These are phyloP conservation scores for Ditylenchus dipsaci DNA, from an alignment of 1,140 invertebrate species.

Conservation along the genomic window DNA sequence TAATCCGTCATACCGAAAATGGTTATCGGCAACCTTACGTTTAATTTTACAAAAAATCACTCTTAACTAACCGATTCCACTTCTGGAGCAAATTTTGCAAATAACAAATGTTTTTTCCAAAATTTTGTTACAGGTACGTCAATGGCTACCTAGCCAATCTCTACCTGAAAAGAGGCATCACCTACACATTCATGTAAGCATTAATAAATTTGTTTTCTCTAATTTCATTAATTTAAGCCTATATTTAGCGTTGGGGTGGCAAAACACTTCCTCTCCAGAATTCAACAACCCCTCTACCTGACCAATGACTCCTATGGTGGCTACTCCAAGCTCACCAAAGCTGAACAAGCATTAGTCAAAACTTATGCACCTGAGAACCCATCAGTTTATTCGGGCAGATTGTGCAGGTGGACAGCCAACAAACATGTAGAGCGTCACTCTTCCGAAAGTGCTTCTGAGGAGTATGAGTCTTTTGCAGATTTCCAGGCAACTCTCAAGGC, in stretches of 20 bases:
- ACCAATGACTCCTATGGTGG: slow-evolving; percentile 85
- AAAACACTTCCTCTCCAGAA: slow-evolving; percentile 72
- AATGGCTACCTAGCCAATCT: slow-evolving; percentile 87
- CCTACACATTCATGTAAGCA: slow-evolving; percentile 70
- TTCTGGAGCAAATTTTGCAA: too few species aligned
- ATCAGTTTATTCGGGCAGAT: neutral
- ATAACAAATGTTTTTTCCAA: neutral
- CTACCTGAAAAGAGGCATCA: slow-evolving; percentile 79
- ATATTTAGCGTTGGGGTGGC: slow-evolving; percentile 77
- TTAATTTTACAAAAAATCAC: too few species aligned
- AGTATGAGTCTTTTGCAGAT: slow-evolving; percentile 41
- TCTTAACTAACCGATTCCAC: too few species aligned
- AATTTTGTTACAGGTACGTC: slow-evolving; percentile 82
- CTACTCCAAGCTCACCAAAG: slow-evolving; percentile 75
- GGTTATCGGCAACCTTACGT: too few species aligned
- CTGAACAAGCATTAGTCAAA: slow-evolving; percentile 67
- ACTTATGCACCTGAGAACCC: neutral
- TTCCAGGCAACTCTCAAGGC: slow-evolving; percentile 38
- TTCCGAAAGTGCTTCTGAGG: slow-evolving; percentile 26
- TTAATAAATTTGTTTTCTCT: slow-evolving; percentile 6
- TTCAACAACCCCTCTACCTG: slow-evolving; percentile 88
- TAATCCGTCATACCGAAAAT: too few species aligned
- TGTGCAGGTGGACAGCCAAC: slow-evolving; percentile 24
- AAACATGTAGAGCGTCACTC: slow-evolving; percentile 3
- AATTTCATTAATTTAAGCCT: neutral